These are phyloP conservation scores for Eulemur mongoz DNA, from an alignment of 2,797 vertebrate genomes.

Conservation along the genomic window DNA sequence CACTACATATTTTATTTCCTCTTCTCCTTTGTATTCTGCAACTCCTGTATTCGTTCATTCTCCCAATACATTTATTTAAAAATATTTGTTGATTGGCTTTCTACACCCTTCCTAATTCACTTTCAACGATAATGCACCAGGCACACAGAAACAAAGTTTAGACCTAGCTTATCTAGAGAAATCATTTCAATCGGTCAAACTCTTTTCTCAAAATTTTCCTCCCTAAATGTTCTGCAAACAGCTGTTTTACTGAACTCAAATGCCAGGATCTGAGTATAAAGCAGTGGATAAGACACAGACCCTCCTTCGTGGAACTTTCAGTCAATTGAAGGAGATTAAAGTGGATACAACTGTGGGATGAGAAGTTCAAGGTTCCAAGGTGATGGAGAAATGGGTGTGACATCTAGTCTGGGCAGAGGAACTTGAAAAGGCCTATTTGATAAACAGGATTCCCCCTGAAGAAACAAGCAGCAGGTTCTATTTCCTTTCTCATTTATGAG, in stretches of 20 bases:
- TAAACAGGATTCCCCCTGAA: not conserved
- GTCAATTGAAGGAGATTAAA: not conserved
- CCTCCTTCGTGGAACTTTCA: not conserved
- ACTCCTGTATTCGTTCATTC: not conserved
- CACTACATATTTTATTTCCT: not conserved
- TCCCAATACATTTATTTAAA: not conserved
- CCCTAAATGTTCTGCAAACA: not conserved
- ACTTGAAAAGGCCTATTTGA: not conserved
- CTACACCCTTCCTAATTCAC: not conserved
- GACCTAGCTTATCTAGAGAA: not conserved
- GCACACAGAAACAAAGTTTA: not conserved
- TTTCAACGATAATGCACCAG: not conserved
- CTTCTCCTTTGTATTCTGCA: not conserved
- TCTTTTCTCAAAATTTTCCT: not conserved
- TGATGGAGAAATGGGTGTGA: not conserved
- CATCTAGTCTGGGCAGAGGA: rapidly evolving
- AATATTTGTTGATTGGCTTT: not conserved
- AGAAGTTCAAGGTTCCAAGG: not conserved
- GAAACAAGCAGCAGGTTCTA: not conserved
- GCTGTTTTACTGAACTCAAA: not conserved
- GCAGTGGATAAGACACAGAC: not conserved
- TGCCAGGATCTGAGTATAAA: not conserved
- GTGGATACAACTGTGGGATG: not conserved
- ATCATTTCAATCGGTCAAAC: not conserved
- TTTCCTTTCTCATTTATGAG: not conserved